A percentile compares a stretch with the other conserved stretches of the same genome.
These are phyloP conservation scores for Neoitamus cyanurus DNA, from an alignment of 2,888 invertebrate species.

Conservation along the genomic window DNA sequence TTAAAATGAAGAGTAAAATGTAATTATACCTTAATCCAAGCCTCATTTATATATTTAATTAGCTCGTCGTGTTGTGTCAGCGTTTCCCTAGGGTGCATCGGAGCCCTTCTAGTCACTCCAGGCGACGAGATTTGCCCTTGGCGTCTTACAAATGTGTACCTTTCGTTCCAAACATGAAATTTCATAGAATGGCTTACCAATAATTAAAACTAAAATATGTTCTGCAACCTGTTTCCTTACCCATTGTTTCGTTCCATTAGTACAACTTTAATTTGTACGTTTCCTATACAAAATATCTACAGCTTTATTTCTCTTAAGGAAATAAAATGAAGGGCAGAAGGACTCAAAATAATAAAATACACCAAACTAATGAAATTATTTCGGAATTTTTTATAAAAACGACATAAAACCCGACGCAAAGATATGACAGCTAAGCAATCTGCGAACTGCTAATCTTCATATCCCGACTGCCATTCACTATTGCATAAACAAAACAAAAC, in stretches of 20 bases:
- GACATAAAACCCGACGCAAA: constrained; percentile 29
- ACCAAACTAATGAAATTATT: constrained; percentile 31
- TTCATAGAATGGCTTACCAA: neutral
- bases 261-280: neutral
- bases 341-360: constrained; percentile 23
- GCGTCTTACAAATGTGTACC: constrained; percentile 63
- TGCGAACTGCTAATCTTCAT: neutral
- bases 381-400: neutral
- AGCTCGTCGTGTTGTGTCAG: constrained; percentile 76
- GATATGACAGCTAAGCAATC: constrained; percentile 34
- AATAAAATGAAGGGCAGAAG: constrained; percentile 4
- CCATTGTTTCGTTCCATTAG: constrained; percentile 40
- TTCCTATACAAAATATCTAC: constrained; percentile 15
- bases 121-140: constrained; percentile 59
- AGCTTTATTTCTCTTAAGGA: neutral
- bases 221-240: neutral
- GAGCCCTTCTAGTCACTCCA: constrained; percentile 54
- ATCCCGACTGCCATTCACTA: neutral
- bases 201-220: neutral
- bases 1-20: neutral
- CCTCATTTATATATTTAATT: constrained; percentile 82
- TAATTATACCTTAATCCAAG: constrained; percentile 74
- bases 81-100: constrained; percentile 58
- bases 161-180: constrained; percentile 51
- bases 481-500: constrained; percentile 17